Conservation (phyloP, 2,888 invertebrate genomes). For the Acanthosepion esculentum region DNA sequence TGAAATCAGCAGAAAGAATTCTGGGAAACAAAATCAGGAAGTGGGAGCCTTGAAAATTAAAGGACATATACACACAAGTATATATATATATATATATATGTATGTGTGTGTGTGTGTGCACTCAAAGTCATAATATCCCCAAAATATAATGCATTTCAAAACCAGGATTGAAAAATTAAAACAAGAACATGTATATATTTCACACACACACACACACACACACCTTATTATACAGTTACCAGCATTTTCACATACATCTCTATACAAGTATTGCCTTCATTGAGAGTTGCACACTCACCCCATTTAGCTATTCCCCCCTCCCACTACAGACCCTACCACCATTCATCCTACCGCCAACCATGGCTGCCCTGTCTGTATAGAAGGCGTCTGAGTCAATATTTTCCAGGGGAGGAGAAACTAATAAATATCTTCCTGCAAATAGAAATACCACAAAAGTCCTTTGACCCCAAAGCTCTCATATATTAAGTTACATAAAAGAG, state of each 20-base stretch:
- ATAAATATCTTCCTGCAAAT: slow-evolving; percentile 33
- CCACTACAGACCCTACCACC: not conserved
- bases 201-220: not conserved
- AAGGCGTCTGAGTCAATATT: not conserved
- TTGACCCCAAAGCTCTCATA: not conserved
- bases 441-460: slow-evolving; percentile 23
- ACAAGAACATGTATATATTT: no score
- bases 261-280: not conserved
- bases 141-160: no score
- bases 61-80: not conserved
- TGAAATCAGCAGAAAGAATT: not conserved
- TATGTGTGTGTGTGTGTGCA: not conserved
- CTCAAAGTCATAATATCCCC: no score
- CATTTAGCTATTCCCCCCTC: not conserved
- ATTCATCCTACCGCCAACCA: not conserved
- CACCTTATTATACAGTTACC: not conserved
- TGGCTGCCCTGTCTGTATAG: slow-evolving; percentile 21
- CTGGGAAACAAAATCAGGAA: not conserved
- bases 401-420: slow-evolving; percentile 18
- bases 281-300: not conserved
- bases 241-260: not conserved
- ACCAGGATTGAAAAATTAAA: no score
- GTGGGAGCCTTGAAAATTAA: not conserved
- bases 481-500: slow-evolving; percentile 33
- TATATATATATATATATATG: not conserved